These are phyloP conservation scores for Hyperoplus lanceolatus DNA, from an alignment of 2,797 vertebrate genomes.

Conservation along the genomic window DNA sequence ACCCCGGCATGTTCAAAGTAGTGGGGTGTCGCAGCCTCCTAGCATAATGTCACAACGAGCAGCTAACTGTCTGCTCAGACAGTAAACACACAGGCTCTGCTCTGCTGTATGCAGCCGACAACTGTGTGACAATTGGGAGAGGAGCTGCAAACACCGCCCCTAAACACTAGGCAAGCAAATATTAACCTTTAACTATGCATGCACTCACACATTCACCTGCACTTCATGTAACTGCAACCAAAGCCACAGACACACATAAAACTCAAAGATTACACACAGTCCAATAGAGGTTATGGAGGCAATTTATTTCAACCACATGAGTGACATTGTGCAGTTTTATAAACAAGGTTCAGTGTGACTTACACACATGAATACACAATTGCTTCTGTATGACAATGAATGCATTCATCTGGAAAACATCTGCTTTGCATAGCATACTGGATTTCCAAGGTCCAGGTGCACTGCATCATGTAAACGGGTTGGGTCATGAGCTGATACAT, in stretches of 20 bases:
- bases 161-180: not conserved
- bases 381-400: not conserved
- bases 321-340: not conserved
- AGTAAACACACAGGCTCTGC: slow-evolving; percentile 38
- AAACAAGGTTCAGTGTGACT: not conserved
- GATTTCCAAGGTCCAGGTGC: not conserved
- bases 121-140: slow-evolving; percentile 8
- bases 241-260: not conserved
- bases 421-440: not conserved
- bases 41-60: slow-evolving; percentile 11
- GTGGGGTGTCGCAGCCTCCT: not conserved
- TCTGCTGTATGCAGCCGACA: slow-evolving; percentile 50
- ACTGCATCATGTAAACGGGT: not conserved
- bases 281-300: not conserved
- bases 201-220: not conserved
- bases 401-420: not conserved
- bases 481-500: not conserved
- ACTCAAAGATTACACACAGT: not conserved
- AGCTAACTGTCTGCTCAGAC: slow-evolving; percentile 11
- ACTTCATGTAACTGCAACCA: not conserved
- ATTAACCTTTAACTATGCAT: slow-evolving; percentile 22
- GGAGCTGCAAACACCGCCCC: slow-evolving; percentile 22
- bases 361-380: not conserved
- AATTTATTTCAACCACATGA: not conserved
- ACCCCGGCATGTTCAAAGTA: slow-evolving; percentile 40